A percentile compares a stretch with the other conserved stretches of the same genome.
Conservation (phyloP, 2,113 vertebrate genomes). For the Podiceps cristatus region DNA sequence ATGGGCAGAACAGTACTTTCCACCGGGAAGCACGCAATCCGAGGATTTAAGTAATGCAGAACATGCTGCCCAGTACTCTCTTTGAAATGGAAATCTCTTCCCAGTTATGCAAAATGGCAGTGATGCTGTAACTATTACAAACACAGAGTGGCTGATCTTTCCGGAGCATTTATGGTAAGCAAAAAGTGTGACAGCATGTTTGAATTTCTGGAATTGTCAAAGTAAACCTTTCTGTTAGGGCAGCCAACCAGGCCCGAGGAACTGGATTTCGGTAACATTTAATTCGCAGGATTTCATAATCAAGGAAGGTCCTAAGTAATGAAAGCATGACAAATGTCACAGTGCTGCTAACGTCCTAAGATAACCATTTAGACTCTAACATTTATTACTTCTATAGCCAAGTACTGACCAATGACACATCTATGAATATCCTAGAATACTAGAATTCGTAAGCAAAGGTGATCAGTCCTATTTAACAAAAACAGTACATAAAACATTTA, state of each 20-base stretch:
- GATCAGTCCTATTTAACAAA: neutral
- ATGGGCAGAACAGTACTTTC: neutral
- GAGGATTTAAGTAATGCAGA: neutral
- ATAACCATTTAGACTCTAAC: neutral
- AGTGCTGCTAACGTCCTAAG: fast-evolving
- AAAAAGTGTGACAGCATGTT: neutral
- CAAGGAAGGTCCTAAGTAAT: neutral
- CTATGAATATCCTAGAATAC: fast-evolving
- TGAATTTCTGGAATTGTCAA: neutral
- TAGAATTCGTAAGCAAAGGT: neutral
- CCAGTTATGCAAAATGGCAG: neutral
- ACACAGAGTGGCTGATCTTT: neutral
- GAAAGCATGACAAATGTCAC: neutral
- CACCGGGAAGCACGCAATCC: neutral
- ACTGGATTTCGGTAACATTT: neutral
- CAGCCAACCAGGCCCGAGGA: neutral
- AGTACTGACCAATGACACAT: neutral
- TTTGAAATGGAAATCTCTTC: neutral
- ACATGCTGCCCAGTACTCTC: neutral
- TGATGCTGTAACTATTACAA: neutral
- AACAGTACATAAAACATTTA: neutral
- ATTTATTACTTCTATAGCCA: neutral
- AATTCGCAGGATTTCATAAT: neutral
- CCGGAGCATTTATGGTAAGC: neutral
- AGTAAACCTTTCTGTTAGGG: neutral